Base-by-base conservation (phyloP, 2,888 invertebrate genomes). In the Hylaea fasciaria region DNA sequence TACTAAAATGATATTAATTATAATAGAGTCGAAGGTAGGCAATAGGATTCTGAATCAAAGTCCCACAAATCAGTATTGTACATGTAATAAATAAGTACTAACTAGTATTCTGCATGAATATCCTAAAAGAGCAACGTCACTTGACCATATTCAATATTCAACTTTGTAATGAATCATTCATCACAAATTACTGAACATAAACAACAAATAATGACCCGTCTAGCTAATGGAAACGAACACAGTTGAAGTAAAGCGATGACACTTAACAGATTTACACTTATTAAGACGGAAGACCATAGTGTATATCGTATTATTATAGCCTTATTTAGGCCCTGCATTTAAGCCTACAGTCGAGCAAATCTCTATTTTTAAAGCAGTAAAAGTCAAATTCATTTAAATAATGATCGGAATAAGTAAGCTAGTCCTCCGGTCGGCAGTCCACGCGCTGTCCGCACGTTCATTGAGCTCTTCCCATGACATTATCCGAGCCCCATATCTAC, bases 391-490 rank as follows among this genome's bases (percentile, higher is more conserved):
- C 66, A 74, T 74, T 74, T 78, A 72, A 66, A 55, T 67, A 74
- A 77, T 71, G 66, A 65, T 60, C 62, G 64, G 68, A 79, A 79
- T 83, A 83, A 79, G 75, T 81, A 83, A 77, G 83, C 78, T 68
- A 74, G 74, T 78, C 78, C 79, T 80, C 82, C 84, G 88, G 84
- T 83, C 89, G 83, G 88, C 86, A 87, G 91, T 89, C 89, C 87
- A 87, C 84, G 86, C 86, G 86, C 86, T 89, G 91, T 88, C 91
- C 90, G 90, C 85, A 84, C 87, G 87, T 89, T 90, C 89, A 90
- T 87, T 89, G 87, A 89, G 91, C 86, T 87, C 91, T 92, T 92
- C 91, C 91, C 92, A 92, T 91, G 92, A 92, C 92, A 92, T 92
- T 92, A 91, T 89, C 85, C 86, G 68, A 68, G 65, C 68, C 66